phyloP scores from a whole-genome alignment of 2,888 invertebrate genomes.

The Phyto melanocephala region DNA sequence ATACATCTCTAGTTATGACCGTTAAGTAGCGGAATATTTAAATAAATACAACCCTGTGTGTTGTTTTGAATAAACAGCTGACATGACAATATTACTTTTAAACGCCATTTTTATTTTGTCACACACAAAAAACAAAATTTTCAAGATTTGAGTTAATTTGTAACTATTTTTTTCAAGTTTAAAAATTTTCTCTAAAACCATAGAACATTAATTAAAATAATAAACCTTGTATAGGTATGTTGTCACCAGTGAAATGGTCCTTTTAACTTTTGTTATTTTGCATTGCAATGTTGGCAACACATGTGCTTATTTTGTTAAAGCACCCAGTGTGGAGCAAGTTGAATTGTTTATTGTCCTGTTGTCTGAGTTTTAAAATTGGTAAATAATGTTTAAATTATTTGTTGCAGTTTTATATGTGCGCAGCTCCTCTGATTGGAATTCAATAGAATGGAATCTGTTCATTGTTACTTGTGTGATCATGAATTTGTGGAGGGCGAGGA shows the following conservation, averaged over 20 bases:
- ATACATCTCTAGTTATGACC: too few relatives aligned
- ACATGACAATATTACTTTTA: background rate
- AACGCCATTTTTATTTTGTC: conserved; percentile 46
- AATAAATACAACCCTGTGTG: conserved; percentile 20
- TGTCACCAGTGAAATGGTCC: background rate
- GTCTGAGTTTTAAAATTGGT: background rate
- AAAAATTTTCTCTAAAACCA: background rate
- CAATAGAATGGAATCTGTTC: conserved; percentile 59
- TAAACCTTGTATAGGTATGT: conserved; percentile 29
- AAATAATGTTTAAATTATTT: conserved; percentile 22
- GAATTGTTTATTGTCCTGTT: background rate
- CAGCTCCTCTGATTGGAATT: conserved; percentile 13
- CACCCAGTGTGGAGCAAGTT: background rate
- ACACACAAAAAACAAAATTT: background rate
- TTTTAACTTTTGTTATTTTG: background rate
- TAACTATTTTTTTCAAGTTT: too few relatives aligned
- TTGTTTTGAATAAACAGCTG: conserved; percentile 39
- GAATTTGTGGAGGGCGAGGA: conserved; percentile 66
- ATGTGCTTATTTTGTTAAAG: conserved; percentile 42
- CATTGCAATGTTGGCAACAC: conserved; percentile 63
- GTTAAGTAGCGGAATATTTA: background rate
- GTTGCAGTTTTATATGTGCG: conserved; percentile 1
- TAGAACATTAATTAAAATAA: background rate
- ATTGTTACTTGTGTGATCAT: conserved; percentile 67
- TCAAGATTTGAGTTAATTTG: background rate